These are phyloP conservation scores for Hylomyscus alleni DNA, from an alignment of 2,797 vertebrate genomes.

Conservation along the genomic window DNA sequence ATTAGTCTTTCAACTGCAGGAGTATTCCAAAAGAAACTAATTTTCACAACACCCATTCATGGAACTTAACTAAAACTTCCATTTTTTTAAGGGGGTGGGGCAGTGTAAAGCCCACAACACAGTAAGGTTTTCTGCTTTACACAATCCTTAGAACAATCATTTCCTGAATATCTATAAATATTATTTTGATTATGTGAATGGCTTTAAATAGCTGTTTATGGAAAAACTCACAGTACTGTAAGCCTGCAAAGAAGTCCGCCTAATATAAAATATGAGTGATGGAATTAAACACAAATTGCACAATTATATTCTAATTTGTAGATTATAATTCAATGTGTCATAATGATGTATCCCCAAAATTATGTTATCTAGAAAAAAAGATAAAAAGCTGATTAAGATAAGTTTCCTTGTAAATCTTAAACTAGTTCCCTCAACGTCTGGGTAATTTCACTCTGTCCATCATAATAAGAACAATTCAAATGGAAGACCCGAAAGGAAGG, in stretches of 20 bases:
- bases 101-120: slow-evolving; percentile 70
- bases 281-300: slow-evolving; percentile 82
- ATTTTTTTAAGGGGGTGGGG: slow-evolving; percentile 42
- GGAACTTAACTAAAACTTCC: slow-evolving; percentile 77
- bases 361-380: slow-evolving; percentile 58
- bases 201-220: slow-evolving; percentile 83
- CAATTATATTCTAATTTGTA: slow-evolving; percentile 81
- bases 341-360: slow-evolving; percentile 74
- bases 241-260: slow-evolving; percentile 78
- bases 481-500: slow-evolving; percentile 55
- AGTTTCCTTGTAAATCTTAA: slow-evolving; percentile 69
- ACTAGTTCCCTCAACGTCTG: slow-evolving; percentile 59
- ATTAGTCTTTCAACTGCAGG: slow-evolving; percentile 82
- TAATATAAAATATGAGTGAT: slow-evolving; percentile 79
- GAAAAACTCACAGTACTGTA: slow-evolving; percentile 74
- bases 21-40: slow-evolving; percentile 80
- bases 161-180: slow-evolving; percentile 82
- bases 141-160: slow-evolving; percentile 66
- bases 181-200: slow-evolving; percentile 79
- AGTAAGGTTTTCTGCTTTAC: slow-evolving; percentile 66
- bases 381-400: slow-evolving; percentile 61
- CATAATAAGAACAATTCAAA: slow-evolving; percentile 60
- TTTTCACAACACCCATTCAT: slow-evolving; percentile 78
- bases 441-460: slow-evolving; percentile 65
- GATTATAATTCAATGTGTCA: slow-evolving; percentile 69